phyloP scores from a whole-genome alignment of 2,888 invertebrate species.

The Ochropacha duplaris region DNA sequence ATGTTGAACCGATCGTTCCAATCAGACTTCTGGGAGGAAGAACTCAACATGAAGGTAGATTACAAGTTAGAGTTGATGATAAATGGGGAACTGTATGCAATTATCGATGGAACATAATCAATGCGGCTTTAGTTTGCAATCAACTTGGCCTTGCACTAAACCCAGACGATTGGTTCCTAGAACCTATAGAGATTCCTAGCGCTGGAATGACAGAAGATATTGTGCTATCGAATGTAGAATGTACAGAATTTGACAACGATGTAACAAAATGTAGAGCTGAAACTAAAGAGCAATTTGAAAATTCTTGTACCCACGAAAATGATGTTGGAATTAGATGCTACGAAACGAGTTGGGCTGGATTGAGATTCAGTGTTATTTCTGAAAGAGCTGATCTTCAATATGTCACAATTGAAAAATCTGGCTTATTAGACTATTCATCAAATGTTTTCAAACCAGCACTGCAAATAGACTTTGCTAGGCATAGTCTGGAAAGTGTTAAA shows the following conservation, averaged over 20 bases:
- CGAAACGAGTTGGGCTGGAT: conserved; percentile 96
- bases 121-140: conserved; percentile 97
- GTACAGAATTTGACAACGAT: conserved; percentile 95
- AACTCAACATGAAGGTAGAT: conserved; percentile 91
- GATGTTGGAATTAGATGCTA: conserved; percentile 95
- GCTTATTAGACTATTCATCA: conserved; percentile 95
- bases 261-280: conserved; percentile 94
- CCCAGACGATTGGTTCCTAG: conserved; percentile 94
- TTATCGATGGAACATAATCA: conserved; percentile 96
- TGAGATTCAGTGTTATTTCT: conserved; percentile 94
- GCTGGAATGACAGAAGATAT: conserved; percentile 90
- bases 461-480: conserved; percentile 93
- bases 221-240: conserved; percentile 93
- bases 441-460: conserved; percentile 94
- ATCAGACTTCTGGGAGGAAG: conserved; percentile 92
- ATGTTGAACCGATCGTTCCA: conserved; percentile 85
- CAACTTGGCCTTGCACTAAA: conserved; percentile 96
- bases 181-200: conserved; percentile 90
- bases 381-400: conserved; percentile 94
- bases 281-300: conserved; percentile 89
- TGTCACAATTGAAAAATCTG: conserved; percentile 95
- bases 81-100: conserved; percentile 99
- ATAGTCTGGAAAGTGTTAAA: conserved; percentile 91
- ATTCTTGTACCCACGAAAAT: conserved; percentile 93
- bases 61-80: conserved; percentile 92